phyloP scores from a whole-genome alignment of 2,113 vertebrate genomes.

The Aix galericulata region DNA sequence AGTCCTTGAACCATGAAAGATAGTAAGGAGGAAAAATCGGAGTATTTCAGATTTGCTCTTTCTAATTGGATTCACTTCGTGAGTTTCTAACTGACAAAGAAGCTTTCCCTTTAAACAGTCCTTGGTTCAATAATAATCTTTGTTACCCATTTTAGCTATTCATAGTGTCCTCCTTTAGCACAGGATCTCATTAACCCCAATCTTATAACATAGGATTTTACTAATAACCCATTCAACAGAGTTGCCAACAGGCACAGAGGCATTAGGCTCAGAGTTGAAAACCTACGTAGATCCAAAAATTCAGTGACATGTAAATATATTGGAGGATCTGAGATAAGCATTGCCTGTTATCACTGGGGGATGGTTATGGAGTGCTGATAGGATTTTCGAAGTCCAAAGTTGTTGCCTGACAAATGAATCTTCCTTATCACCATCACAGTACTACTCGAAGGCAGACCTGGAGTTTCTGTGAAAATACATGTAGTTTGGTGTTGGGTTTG shows the following conservation, averaged over 20 bases:
- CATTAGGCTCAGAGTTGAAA: background rate
- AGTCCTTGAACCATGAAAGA: background rate
- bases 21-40: background rate
- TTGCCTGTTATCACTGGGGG: background rate
- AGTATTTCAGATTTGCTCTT: background rate
- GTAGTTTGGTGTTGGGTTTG: background rate
- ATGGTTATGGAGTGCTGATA: background rate
- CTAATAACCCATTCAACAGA: background rate
- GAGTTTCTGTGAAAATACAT: background rate
- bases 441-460: background rate
- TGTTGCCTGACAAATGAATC: background rate
- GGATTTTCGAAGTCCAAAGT: background rate
- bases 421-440: background rate
- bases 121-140: background rate
- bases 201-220: background rate
- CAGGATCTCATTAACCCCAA: background rate
- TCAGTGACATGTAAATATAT: background rate
- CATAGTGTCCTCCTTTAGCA: background rate
- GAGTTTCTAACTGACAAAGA: background rate
- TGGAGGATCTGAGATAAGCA: background rate
- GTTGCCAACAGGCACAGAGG: background rate
- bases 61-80: background rate
- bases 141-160: background rate
- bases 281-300: background rate
- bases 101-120: background rate